These are phyloP conservation scores for Boloria selene DNA, from an alignment of 2,888 invertebrate species.

Conservation along the genomic window DNA sequence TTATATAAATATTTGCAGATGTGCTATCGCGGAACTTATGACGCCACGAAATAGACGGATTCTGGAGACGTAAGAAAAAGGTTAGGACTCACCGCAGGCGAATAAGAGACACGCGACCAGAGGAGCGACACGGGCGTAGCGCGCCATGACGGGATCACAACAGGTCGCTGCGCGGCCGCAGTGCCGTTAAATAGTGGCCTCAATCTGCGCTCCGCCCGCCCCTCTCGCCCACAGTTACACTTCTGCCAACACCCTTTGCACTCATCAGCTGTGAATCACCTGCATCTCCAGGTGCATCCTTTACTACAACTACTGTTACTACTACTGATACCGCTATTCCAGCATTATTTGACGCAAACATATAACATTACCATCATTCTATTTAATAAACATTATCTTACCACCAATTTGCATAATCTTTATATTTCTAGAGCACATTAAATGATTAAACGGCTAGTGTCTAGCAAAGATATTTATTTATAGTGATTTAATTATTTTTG, in stretches of 20 bases:
- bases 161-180: conserved; percentile 81
- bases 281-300: conserved; percentile 44
- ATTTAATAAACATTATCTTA: too few relatives aligned
- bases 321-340: neutral
- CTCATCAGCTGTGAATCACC: conserved; percentile 75
- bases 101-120: conserved; percentile 81
- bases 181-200: conserved; percentile 82
- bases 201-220: conserved; percentile 80
- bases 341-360: neutral
- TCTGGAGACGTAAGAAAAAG: conserved; percentile 76
- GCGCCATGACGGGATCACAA: conserved; percentile 84
- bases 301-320: conserved; percentile 17
- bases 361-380: too few relatives aligned
- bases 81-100: conserved; percentile 82
- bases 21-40: conserved; percentile 67
- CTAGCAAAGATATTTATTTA: too few relatives aligned
- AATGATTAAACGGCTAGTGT: too few relatives aligned
- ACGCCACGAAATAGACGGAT: conserved; percentile 75
- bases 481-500: too few relatives aligned
- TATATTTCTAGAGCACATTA: too few relatives aligned
- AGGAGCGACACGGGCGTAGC: conserved; percentile 82
- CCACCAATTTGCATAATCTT: too few relatives aligned
- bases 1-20: conserved; percentile 55
- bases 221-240: conserved; percentile 78
- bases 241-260: conserved; percentile 75